A percentile compares a stretch with the other conserved stretches of the same genome.
Evolutionary conservation across 2,113 vertebrate genomes (phyloP).

Genomic region (Poeciliopsis occidentalis): DNA sequence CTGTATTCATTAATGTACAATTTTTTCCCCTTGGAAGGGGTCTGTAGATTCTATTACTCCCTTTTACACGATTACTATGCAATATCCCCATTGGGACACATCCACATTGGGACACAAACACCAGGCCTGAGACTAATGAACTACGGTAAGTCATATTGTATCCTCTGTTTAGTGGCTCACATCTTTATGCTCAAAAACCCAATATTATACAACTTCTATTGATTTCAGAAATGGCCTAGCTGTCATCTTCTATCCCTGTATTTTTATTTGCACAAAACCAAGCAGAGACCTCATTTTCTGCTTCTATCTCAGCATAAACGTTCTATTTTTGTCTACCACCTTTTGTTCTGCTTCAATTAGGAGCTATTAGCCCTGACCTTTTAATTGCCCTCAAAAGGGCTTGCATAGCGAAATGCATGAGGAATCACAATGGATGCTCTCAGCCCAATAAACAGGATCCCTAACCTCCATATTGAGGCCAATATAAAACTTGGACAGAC

Average conservation of each 20-base stretch:
- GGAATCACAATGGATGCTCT: conserved; percentile 44
- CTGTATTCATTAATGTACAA: background rate
- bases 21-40: background rate
- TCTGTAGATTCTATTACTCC: background rate
- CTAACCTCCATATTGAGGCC: conserved; percentile 34
- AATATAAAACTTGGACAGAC: conserved; percentile 23
- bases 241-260: conserved; percentile 11
- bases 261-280: conserved; percentile 43
- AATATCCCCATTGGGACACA: background rate
- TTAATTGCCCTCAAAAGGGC: conserved; percentile 64
- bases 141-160: background rate
- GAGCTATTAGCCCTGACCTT: conserved; percentile 49
- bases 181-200: background rate
- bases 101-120: too few species aligned
- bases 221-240: background rate
- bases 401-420: conserved; percentile 18
- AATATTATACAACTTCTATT: background rate
- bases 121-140: background rate
- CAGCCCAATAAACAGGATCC: conserved; percentile 28
- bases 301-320: conserved; percentile 60
- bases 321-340: conserved; percentile 67
- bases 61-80: background rate
- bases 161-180: conserved; percentile 18
- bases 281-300: conserved; percentile 65
- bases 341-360: conserved; percentile 62